phyloP scores from a whole-genome alignment of 2,888 invertebrate genomes.

The Vesta saturnalis region DNA sequence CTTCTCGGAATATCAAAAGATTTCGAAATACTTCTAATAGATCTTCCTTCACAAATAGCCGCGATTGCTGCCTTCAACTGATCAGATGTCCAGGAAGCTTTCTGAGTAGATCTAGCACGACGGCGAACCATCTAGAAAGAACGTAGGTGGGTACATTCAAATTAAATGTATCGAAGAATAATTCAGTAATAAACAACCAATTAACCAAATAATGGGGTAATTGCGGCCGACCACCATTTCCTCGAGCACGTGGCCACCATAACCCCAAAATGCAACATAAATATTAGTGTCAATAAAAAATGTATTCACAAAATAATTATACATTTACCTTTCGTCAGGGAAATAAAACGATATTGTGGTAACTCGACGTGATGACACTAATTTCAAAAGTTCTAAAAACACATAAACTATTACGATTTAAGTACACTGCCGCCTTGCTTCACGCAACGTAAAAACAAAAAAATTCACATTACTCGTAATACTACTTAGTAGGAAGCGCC shows the following conservation, averaged over 20 bases:
- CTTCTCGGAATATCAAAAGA: not conserved
- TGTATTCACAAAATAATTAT: not conserved
- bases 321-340: not conserved
- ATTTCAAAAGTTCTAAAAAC: not conserved
- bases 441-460: not conserved
- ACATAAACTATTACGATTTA: not conserved
- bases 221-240: not conserved
- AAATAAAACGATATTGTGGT: not conserved
- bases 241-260: not conserved
- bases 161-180: not conserved
- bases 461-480: not conserved
- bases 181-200: no score
- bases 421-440: not conserved
- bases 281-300: not conserved
- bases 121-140: not conserved
- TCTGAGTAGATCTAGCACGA: no score
- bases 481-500: not conserved
- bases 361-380: not conserved
- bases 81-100: no score
- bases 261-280: not conserved
- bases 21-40: not conserved
- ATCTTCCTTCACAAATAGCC: not conserved
- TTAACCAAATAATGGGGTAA: not conserved
- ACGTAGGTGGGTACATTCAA: not conserved
- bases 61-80: no score